phyloP scores from a whole-genome alignment of 92 coral and sea anemone species.

The Palythoa heliodiscus region DNA sequence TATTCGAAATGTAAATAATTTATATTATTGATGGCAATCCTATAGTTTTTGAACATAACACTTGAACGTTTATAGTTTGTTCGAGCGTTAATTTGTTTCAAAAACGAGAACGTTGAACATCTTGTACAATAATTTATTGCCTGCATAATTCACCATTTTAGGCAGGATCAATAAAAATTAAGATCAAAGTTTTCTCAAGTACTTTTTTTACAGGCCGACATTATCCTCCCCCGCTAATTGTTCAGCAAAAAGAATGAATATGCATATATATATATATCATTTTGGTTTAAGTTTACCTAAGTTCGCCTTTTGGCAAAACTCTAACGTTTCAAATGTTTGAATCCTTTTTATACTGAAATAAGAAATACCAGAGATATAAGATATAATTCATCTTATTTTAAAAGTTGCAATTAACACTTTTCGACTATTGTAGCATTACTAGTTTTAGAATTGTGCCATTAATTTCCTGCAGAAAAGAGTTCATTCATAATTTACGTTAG shows the following conservation, averaged over 20 bases:
- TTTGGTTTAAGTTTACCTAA: too few species aligned
- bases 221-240: too few species aligned
- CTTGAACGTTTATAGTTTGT: neutral
- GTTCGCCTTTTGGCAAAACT: too few species aligned
- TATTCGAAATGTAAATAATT: constrained; percentile 4
- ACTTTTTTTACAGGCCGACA: too few species aligned
- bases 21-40: neutral
- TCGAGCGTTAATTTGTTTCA: neutral
- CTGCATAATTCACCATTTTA: too few species aligned
- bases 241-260: too few species aligned
- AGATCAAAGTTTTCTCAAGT: too few species aligned
- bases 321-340: too few species aligned
- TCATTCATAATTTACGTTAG: neutral
- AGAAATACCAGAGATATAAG: neutral
- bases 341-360: too few species aligned
- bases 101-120: neutral
- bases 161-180: too few species aligned
- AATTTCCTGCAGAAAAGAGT: neutral
- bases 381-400: neutral
- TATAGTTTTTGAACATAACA: neutral
- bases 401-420: neutral
- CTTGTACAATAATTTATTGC: neutral
- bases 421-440: neutral
- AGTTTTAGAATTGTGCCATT: neutral
- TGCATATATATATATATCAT: too few species aligned